Conservation (phyloP, 2,797 vertebrate species). For the Rhynchotus rufescens region DNA sequence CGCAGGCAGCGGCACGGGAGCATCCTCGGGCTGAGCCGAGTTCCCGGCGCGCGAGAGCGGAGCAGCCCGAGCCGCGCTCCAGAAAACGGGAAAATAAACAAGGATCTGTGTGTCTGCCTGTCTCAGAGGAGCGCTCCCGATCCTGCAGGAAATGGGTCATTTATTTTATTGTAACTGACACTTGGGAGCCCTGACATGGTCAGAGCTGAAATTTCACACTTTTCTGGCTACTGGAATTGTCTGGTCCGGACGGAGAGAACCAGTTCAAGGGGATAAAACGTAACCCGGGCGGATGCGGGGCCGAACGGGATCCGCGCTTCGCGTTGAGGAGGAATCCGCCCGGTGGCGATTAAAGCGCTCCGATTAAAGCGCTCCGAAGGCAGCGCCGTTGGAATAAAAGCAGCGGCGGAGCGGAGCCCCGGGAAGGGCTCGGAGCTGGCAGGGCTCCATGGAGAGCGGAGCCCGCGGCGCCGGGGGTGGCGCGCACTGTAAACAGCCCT, state of each 20-base stretch:
- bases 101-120: not conserved
- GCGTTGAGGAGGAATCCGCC: fast-evolving
- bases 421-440: not conserved
- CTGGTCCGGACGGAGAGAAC: not conserved
- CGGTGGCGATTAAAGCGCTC: not conserved
- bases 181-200: slow-evolving; percentile 21
- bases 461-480: not conserved
- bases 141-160: slow-evolving; percentile 39
- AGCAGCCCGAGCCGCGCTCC: not conserved
- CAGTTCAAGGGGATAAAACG: not conserved
- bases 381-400: fast-evolving
- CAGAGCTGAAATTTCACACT: slow-evolving; percentile 37
- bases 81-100: not conserved
- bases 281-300: not conserved
- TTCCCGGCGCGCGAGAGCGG: not conserved
- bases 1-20: not conserved
- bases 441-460: not conserved
- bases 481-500: not conserved
- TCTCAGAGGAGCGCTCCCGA: not conserved
- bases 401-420: not conserved
- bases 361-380: fast-evolving
- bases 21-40: not conserved
- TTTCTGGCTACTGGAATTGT: not conserved
- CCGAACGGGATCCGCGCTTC: fast-evolving
- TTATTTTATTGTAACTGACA: slow-evolving; percentile 28